Conservation (phyloP, 2,888 invertebrate species). For the Latrodectus elegans region DNA sequence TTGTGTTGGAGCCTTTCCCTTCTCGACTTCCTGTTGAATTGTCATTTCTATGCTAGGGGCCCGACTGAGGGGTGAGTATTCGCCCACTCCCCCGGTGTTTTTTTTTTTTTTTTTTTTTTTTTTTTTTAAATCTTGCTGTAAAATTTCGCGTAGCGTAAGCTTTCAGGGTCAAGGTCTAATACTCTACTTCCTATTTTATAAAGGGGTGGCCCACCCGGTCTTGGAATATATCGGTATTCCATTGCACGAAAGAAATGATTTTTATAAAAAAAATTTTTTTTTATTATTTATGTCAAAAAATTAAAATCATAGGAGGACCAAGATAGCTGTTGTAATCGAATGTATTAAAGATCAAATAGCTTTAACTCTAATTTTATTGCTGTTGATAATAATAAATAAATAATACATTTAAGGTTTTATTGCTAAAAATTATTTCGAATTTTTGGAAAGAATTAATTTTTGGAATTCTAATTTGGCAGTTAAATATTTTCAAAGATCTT, state of each 20-base stretch:
- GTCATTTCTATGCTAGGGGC: neutral
- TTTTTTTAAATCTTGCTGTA: neutral
- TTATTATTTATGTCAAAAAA: too few relatives aligned
- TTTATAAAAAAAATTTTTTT: neutral
- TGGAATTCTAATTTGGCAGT: too few relatives aligned
- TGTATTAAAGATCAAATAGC: too few relatives aligned
- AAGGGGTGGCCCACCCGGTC: neutral
- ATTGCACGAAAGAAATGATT: neutral
- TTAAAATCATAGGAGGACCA: too few relatives aligned
- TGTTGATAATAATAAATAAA: too few relatives aligned
- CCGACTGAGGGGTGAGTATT: neutral
- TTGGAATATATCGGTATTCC: neutral
- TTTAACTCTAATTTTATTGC: too few relatives aligned
- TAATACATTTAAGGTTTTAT: too few relatives aligned
- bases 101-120: neutral
- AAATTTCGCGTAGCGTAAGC: neutral
- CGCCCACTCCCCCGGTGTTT: neutral
- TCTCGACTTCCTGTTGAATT: constrained; percentile 5
- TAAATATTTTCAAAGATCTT: too few relatives aligned
- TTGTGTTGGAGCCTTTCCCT: neutral
- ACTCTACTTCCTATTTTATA: constrained; percentile 17
- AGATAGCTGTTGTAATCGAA: too few relatives aligned
- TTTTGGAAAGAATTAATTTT: too few relatives aligned
- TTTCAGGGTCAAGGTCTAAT: constrained; percentile 37
- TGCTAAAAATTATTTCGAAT: too few relatives aligned